Evolutionary conservation across 2,113 vertebrate species (phyloP), one percentile per base, ranked within the genome.

Genomic region (Arenaria interpres): DNA sequence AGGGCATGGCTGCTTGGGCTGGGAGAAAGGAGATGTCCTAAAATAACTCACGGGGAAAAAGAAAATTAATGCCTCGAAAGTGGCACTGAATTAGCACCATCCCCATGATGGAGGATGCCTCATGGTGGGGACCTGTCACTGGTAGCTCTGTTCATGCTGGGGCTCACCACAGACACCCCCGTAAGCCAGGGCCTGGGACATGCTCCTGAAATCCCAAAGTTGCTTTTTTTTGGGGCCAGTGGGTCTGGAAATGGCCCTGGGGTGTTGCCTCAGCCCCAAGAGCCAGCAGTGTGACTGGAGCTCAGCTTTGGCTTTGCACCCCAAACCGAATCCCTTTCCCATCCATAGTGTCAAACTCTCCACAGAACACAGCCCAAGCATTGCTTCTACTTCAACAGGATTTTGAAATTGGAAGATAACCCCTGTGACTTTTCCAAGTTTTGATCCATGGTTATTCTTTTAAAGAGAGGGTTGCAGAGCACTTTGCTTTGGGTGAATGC

Each of bases 331-430:
- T 62, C 41, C 48, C 32, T 50, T 53, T 54, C 22, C 21, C 37
- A 33, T 19, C 33, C 14, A 1, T 1, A 4, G 15, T 0, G 1
- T 8, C 66, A 68, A 46, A 39, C 14, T 19, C 32, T 9, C 28
- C 57, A 12, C 19, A 19, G 41, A 90, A 9, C 3, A 39, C 25
- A 3, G 68, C 53, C 63, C 56, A 7, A 59, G 12, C 2, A 0
- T 15, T 45, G 21, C 32, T 60, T 54, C 28, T 60, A 1, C 22
- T 5, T 43, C 14, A 3, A 15, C 6, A 11, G 11, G 60, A 32
- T 18, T 46, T 64, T 50, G 16, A 12, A 48, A 56, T 8, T 8
- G 32, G 37, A 48, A 75, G 37, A 18, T 45, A 27, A 33, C 4
- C 28, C 53, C 50, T 37, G 3, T 18, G 16, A 1, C 35, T n/a